These are phyloP conservation scores for Ammospiza maritima DNA, from an alignment of 2,797 vertebrate genomes.

Conservation along the genomic window DNA sequence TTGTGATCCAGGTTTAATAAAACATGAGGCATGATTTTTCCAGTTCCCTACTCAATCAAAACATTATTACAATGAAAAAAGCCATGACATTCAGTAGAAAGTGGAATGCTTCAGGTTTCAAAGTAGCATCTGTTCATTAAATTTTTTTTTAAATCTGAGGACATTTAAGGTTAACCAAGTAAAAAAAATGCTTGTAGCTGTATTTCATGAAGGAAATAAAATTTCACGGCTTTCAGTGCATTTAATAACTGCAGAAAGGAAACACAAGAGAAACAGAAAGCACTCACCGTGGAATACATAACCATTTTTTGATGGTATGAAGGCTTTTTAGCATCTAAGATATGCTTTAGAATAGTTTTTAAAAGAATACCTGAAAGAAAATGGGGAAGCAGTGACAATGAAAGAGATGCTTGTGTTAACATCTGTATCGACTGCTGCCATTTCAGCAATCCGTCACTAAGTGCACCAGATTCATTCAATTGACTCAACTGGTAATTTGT, in stretches of 20 bases:
- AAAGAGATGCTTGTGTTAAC: neutral
- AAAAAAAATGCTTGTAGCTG: neutral
- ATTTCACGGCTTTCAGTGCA: neutral
- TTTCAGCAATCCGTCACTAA: neutral
- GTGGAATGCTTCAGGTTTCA: neutral
- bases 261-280: neutral
- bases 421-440: neutral
- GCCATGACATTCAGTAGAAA: neutral
- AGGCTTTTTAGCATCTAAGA: conserved; percentile 76
- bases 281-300: conserved; percentile 87
- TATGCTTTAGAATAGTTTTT: conserved; percentile 82
- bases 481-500: neutral
- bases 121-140: neutral
- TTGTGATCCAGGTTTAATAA: neutral
- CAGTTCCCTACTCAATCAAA: neutral
- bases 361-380: conserved; percentile 82
- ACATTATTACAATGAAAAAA: neutral
- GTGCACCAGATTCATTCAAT: neutral
- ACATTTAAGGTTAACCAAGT: neutral
- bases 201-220: neutral
- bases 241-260: neutral
- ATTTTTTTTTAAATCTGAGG: neutral
- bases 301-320: conserved; percentile 79
- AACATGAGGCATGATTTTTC: neutral
- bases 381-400: neutral